These are phyloP conservation scores for Leptatherina wallacei DNA, from an alignment of 2,797 vertebrate species.

Conservation along the genomic window DNA sequence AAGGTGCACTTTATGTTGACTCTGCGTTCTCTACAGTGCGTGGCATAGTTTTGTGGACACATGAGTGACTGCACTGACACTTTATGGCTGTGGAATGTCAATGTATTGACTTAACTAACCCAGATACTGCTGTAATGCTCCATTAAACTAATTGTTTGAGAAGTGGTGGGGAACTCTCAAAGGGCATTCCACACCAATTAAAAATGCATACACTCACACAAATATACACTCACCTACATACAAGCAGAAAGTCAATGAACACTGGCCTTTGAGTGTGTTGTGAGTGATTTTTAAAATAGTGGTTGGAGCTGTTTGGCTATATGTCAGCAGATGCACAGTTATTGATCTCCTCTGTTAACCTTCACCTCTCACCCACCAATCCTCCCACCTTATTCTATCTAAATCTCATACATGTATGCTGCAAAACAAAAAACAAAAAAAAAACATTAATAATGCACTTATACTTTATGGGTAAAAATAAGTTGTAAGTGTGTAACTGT, in stretches of 20 bases:
- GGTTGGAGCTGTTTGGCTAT: constrained; percentile 38
- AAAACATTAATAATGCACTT: constrained; percentile 25
- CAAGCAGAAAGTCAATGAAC: constrained; percentile 59
- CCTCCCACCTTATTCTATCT: constrained; percentile 23
- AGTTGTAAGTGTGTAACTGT: background rate
- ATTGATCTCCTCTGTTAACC: constrained; percentile 64
- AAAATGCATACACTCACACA: constrained; percentile 46
- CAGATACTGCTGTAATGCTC: constrained; percentile 71
- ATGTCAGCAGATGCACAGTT: constrained; percentile 42
- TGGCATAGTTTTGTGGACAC: constrained; percentile 25
- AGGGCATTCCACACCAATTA: constrained; percentile 63
- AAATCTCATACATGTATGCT: constrained; percentile 32
- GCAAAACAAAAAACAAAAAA: background rate
- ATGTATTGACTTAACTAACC: constrained; percentile 76
- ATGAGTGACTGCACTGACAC: constrained; percentile 52
- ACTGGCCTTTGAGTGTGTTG: constrained; percentile 48
- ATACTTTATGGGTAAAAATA: constrained; percentile 10
- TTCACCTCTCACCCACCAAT: constrained; percentile 44
- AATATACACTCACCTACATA: constrained; percentile 41
- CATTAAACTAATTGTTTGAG: constrained; percentile 80
- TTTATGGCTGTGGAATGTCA: constrained; percentile 58
- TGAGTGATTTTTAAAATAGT: constrained; percentile 61
- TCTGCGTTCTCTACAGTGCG: constrained; percentile 33
- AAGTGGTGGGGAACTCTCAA: constrained; percentile 63
- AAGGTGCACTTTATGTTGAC: constrained; percentile 19